Evolutionary conservation across 2,888 invertebrate genomes (phyloP), one percentile per base, ranked within the genome.

Genomic region (Lochmaea crataegi): DNA sequence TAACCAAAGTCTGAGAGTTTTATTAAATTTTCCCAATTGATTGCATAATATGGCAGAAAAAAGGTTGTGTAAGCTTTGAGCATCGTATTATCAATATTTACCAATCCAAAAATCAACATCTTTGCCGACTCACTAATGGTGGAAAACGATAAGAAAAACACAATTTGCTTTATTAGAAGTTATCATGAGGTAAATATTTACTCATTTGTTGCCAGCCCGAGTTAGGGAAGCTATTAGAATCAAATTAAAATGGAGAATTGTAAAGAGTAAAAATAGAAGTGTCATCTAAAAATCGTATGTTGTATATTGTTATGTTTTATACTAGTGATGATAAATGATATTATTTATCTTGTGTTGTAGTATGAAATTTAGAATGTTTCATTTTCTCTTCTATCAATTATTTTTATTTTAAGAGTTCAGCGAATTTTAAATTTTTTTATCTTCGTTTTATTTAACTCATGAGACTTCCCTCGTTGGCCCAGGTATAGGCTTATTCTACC

Each of bases 101-200:
- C 42, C 68, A 61, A 61, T 68, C 51, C 60, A n/a, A 71, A 60
- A 66, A 65, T 60, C 66, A 65, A 71, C 60, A 71, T 71, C 66
- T 60, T 38, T 53, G 10, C 14, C 48, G 22, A 26, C 14, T 56
- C 22, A 14, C 41, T 38, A 66, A 71, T 65, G 48, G 45, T 16
- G 14, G 32, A 72, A 60, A 71, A 63, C 61, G 66, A 76, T 74
- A 74, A 77, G 74, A 77, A 78, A 77, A 77, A 77, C 73, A 71
- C 68, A 68, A 75, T 75, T 75, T 65, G 41, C 51, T 71, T 71
- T 71, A 73, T 73, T 75, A 71, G 65, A 73, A 71, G 48, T 66
- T 75, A 65, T 61, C 45, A 53, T 63, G 42, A 56, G 16, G 66
- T 73, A 65, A 71, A 74, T 74, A 67, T 71, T 73, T 69, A 38